These are phyloP conservation scores for Aphelenchoides bicaudatus DNA, from an alignment of 2,888 invertebrate species.

Conservation along the genomic window DNA sequence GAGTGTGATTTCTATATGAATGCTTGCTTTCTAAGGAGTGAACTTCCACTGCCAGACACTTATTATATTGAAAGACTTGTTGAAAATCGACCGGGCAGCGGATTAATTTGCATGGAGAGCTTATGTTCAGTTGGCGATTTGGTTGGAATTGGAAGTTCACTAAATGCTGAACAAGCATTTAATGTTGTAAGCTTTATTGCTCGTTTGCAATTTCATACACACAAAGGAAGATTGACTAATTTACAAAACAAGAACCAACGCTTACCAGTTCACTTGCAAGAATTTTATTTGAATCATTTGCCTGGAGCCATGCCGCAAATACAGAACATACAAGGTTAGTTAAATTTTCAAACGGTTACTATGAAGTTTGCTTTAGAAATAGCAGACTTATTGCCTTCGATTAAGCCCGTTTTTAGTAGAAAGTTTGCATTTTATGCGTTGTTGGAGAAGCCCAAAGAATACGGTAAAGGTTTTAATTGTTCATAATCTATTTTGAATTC, in stretches of 20 bases:
- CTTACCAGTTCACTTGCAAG: background rate
- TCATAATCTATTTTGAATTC: too few species aligned
- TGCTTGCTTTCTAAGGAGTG: background rate
- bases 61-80: conserved; percentile 8
- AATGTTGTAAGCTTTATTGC: background rate
- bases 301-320: too few species aligned
- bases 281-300: too few species aligned
- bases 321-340: too few species aligned
- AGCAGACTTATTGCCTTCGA: background rate
- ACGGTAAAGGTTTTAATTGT: too few species aligned
- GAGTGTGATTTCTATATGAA: conserved; percentile 2
- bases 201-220: background rate
- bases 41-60: background rate
- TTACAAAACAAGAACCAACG: background rate
- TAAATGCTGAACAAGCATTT: background rate
- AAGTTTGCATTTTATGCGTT: background rate
- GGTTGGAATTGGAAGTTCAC: conserved; percentile 7
- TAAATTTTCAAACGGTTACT: too few species aligned
- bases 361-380: too few species aligned
- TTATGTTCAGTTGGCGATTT: background rate
- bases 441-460: conserved; percentile 8
- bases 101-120: conserved; percentile 8
- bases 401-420: background rate
- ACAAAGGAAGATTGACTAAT: background rate
- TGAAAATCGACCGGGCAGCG: conserved; percentile 10